Evolutionary conservation across 1,140 invertebrate species (phyloP), one percentile per base, ranked within the genome.

Genomic region (Orius insidiosus): DNA sequence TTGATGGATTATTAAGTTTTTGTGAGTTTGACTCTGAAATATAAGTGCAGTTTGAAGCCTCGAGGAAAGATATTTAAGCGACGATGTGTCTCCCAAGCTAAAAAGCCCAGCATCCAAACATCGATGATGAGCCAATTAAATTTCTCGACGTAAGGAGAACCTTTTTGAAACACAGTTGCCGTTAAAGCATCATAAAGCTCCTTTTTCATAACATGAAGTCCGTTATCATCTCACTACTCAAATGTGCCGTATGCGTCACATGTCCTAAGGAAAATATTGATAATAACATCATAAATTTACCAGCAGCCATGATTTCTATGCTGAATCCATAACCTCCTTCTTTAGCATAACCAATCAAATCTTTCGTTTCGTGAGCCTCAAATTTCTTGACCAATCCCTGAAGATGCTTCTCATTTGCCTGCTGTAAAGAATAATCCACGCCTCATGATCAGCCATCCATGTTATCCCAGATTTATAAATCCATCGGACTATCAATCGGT

Each of bases 381-480:
- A 45, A 49, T 6, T 42, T 44, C 13, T 11, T n/a, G 14, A 39
- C 10, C 3, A 49, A 24, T 10, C 5, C 42, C 33, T 45, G n/a
- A 8, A 49, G 14, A 30, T 16, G 18, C 6, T 11, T 18, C n/a
- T 43, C 41, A 15, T 43, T 30, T 5, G 68, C 64, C 5, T 59
- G 49, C 9, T 61, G 53, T 5, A 72, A 55, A 3, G 68, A 70
- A 55, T 67, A 70, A 67, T 61, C 70, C 70, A 72, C 30, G 69
- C 69, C 45, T 68, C 66, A 42, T 70, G 68, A 0, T 68, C 71
- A 2, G 69, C 69, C 9, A 66, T 68, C 70, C 69, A 71, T 38
- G 60, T 58, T 34, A 70, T 46, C 11, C 61, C 56, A 48, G 60
- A 63, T 30, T 66, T 61, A 3, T 66, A 72, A 57, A 40, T 71